Percentiles rank a stretch among this genome's conserved stretches.
These are phyloP conservation scores for Andrena trimmerana DNA, from an alignment of 2,888 invertebrate genomes.

Conservation along the genomic window DNA sequence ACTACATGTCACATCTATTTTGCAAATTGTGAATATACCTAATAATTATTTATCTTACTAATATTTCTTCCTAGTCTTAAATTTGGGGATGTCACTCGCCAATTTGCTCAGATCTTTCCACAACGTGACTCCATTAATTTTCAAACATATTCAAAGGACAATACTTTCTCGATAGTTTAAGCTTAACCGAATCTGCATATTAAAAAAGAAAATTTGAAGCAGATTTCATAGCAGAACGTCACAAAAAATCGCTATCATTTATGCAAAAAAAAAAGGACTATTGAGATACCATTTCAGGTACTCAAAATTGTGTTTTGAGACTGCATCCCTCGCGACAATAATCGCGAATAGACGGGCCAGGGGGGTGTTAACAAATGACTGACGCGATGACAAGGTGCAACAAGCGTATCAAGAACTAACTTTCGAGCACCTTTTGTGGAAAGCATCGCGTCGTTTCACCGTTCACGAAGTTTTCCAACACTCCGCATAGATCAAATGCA, in stretches of 20 bases:
- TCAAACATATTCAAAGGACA: background rate
- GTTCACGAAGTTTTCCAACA: constrained; percentile 17
- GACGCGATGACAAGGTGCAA: background rate
- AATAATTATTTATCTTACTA: no score
- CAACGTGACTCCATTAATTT: background rate
- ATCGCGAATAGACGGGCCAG: background rate
- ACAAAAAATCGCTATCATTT: no score
- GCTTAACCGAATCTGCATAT: no score
- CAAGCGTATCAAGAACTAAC: constrained; percentile 31
- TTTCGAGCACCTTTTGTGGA: constrained; percentile 13
- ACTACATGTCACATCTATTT: no score
- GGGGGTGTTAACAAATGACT: constrained; percentile 2
- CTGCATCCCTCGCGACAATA: background rate
- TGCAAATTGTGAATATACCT: no score
- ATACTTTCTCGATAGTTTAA: no score
- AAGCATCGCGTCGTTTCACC: constrained; percentile 15
- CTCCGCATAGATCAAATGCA: constrained; percentile 42
- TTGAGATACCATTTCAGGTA: background rate
- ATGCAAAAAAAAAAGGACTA: no score
- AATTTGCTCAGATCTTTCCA: no score
- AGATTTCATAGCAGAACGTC: no score
- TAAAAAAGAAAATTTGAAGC: no score
- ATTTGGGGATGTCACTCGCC: no score
- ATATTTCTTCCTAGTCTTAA: no score
- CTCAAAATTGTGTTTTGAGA: background rate